A percentile compares a stretch with the other conserved stretches of the same genome.
phyloP scores from a whole-genome alignment of 2,797 vertebrate genomes.

The Passerculus sandwichensis region DNA sequence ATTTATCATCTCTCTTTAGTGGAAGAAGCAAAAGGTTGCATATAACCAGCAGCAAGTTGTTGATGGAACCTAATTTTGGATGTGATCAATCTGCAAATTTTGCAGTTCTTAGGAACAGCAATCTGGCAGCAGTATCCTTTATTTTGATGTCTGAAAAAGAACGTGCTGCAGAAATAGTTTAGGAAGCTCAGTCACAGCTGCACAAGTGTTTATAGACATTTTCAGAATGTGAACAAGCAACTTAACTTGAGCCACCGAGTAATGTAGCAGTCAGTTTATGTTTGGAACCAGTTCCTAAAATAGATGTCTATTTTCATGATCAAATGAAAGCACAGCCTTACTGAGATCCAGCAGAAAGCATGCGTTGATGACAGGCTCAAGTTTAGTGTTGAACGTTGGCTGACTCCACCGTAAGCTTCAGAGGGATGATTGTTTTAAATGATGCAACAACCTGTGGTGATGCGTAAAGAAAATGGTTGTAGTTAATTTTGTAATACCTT shows the following conservation, averaged over 20 bases:
- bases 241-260: background rate
- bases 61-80: background rate
- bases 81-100: background rate
- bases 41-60: background rate
- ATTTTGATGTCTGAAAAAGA: constrained; percentile 22
- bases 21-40: background rate
- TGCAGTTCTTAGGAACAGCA: background rate
- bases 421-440: background rate
- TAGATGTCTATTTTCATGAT: background rate
- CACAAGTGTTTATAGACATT: background rate
- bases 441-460: fast-evolving
- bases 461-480: background rate
- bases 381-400: background rate
- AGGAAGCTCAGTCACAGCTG: constrained; percentile 13
- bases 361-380: background rate
- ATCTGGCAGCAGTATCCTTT: background rate
- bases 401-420: background rate
- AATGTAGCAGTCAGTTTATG: background rate
- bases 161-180: background rate
- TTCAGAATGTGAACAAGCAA: background rate
- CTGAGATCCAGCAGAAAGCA: background rate
- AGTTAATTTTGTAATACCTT: background rate
- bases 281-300: constrained; percentile 7
- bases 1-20: background rate
- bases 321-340: background rate